A percentile compares a stretch with the other conserved stretches of the same genome.
These are phyloP conservation scores for Chrysolina americana DNA, from an alignment of 2,888 invertebrate genomes.

Conservation along the genomic window DNA sequence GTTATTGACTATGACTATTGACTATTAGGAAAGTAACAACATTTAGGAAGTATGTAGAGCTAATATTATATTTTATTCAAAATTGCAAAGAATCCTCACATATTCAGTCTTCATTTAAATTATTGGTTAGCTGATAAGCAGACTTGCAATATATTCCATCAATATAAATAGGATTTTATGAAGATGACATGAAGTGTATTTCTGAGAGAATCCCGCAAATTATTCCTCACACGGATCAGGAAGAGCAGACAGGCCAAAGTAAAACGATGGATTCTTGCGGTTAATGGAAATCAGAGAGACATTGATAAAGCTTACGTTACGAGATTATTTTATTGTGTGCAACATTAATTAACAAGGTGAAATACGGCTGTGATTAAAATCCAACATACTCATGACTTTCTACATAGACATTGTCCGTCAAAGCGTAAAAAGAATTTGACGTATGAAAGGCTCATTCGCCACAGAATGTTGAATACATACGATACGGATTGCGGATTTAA, in stretches of 20 bases:
- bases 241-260: not conserved
- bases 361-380: constrained; percentile 38
- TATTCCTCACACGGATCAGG: not conserved
- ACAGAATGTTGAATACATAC: constrained; percentile 49
- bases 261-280: constrained; percentile 27
- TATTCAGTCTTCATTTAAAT: too few relatives aligned
- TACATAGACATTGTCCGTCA: constrained; percentile 39
- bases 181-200: too few relatives aligned
- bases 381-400: constrained; percentile 37
- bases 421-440: constrained; percentile 40
- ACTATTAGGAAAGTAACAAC: too few relatives aligned
- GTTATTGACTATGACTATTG: too few relatives aligned
- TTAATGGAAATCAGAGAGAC: constrained; percentile 30
- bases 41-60: too few relatives aligned
- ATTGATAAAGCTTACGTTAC: constrained; percentile 37
- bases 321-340: constrained; percentile 41
- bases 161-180: too few relatives aligned
- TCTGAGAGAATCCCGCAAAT: not conserved
- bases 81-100: too few relatives aligned
- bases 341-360: constrained; percentile 41
- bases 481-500: constrained; percentile 49
- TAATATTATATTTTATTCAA: too few relatives aligned
- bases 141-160: too few relatives aligned
- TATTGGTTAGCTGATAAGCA: too few relatives aligned
- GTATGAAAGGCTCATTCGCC: constrained; percentile 35